phyloP scores from a whole-genome alignment of 2,113 vertebrate genomes.

The Nannobrachium achirus region DNA sequence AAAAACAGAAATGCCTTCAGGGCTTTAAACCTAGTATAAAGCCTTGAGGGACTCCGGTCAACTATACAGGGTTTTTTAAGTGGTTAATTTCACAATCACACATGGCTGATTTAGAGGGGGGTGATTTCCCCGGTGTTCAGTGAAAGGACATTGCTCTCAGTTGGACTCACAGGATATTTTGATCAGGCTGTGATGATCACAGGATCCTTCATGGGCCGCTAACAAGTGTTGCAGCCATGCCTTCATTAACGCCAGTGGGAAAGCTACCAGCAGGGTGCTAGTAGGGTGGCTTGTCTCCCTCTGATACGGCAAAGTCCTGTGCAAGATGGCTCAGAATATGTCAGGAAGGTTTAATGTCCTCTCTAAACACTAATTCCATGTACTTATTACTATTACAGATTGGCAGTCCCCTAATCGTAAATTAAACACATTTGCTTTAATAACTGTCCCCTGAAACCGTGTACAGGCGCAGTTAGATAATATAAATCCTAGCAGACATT shows the following conservation, averaged over 20 bases:
- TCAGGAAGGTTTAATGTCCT: constrained; percentile 53
- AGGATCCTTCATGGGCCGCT: too few species aligned
- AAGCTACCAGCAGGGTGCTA: constrained; percentile 40
- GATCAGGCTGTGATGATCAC: too few species aligned
- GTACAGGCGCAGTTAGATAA: constrained; percentile 53
- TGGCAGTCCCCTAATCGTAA: constrained; percentile 54
- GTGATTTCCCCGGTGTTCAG: too few species aligned
- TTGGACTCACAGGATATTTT: too few species aligned
- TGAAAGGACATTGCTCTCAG: too few species aligned
- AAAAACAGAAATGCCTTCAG: too few species aligned
- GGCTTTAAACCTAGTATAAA: too few species aligned
- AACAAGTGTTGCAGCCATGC: too few species aligned
- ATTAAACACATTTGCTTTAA: constrained; percentile 65
- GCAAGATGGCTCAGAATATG: constrained; percentile 51
- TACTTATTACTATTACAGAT: constrained; percentile 59
- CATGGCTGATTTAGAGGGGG: too few species aligned
- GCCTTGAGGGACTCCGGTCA: too few species aligned
- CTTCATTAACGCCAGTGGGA: constrained; percentile 21
- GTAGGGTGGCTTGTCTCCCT: constrained; percentile 29
- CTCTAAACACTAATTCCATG: constrained; percentile 55
- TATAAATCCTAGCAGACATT: constrained; percentile 72
- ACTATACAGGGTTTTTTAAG: too few species aligned
- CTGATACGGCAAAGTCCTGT: constrained; percentile 48
- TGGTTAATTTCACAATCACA: too few species aligned
- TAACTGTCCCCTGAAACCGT: constrained; percentile 53